Conservation (phyloP, 2,888 invertebrate species). For the Aporophyla nigra region DNA sequence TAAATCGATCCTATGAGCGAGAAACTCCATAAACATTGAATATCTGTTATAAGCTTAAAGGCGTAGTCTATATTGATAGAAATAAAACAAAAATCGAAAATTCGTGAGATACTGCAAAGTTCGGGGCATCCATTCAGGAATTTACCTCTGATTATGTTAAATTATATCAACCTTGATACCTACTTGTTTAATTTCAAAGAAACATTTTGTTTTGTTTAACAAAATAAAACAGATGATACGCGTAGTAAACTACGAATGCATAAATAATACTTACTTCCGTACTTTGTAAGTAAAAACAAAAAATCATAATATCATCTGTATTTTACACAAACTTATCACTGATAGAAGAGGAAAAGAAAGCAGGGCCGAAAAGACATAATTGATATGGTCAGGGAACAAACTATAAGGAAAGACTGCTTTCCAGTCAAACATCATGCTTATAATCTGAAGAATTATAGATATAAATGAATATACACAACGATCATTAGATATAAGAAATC, state of each 20-base stretch:
- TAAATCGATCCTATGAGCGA: slow-evolving; percentile 28
- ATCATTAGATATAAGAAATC: neutral
- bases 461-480: neutral
- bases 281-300: neutral
- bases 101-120: slow-evolving; percentile 8
- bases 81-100: slow-evolving; percentile 28
- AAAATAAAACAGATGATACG: slow-evolving; percentile 5
- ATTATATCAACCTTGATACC: slow-evolving; percentile 52
- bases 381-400: neutral
- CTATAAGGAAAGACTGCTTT: neutral
- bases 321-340: neutral
- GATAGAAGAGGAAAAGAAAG: neutral
- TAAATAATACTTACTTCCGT: slow-evolving; percentile 27
- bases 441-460: neutral
- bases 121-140: slow-evolving; percentile 1
- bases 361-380: neutral
- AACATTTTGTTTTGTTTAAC: slow-evolving; percentile 16
- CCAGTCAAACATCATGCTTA: neutral
- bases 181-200: slow-evolving; percentile 4
- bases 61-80: neutral
- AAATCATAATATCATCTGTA: neutral
- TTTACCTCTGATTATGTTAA: slow-evolving; percentile 45
- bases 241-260: neutral
- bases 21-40: slow-evolving; percentile 34
- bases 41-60: slow-evolving; percentile 15